phyloP scores from a whole-genome alignment of 2,888 invertebrate species.

The Rhagophthalmus giganteus region DNA sequence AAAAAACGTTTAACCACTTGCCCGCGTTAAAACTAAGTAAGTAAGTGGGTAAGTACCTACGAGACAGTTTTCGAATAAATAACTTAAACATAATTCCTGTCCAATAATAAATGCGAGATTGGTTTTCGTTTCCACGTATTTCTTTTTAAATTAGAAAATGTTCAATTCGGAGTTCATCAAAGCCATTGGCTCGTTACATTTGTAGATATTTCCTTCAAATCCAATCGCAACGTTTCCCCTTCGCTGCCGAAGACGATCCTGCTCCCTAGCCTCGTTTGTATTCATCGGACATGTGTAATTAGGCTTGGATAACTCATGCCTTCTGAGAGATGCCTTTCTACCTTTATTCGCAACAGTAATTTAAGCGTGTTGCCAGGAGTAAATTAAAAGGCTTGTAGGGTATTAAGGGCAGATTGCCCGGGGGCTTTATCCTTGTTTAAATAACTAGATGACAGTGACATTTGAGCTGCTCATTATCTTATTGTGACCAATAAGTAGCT shows the following conservation, averaged over 20 bases:
- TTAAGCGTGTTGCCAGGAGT: slow-evolving; percentile 28
- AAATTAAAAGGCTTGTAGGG: slow-evolving; percentile 35
- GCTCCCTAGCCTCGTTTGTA: slow-evolving; percentile 42
- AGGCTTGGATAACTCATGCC: slow-evolving; percentile 35
- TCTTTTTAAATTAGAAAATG: too few species aligned
- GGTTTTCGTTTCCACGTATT: too few species aligned
- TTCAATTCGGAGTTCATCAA: too few species aligned
- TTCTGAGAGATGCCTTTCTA: slow-evolving; percentile 31
- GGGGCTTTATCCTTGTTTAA: slow-evolving; percentile 45
- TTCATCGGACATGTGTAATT: slow-evolving; percentile 45
- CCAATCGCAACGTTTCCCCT: slow-evolving; percentile 21
- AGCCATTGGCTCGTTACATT: too few species aligned
- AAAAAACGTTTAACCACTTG: too few species aligned
- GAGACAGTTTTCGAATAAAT: too few species aligned
- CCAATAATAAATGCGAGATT: too few species aligned
- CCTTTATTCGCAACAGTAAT: slow-evolving; percentile 28
- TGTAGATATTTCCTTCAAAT: too few species aligned
- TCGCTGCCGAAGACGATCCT: slow-evolving; percentile 11
- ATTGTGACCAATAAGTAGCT: slow-evolving; percentile 9
- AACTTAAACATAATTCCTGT: too few species aligned
- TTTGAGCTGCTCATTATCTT: slow-evolving; percentile 30
- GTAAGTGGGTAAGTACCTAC: too few species aligned
- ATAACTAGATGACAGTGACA: slow-evolving; percentile 47
- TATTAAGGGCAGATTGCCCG: slow-evolving; percentile 41
- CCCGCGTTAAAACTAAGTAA: too few species aligned